phyloP scores from a whole-genome alignment of 2,113 vertebrate species.

The Rhizomys pruinosus region DNA sequence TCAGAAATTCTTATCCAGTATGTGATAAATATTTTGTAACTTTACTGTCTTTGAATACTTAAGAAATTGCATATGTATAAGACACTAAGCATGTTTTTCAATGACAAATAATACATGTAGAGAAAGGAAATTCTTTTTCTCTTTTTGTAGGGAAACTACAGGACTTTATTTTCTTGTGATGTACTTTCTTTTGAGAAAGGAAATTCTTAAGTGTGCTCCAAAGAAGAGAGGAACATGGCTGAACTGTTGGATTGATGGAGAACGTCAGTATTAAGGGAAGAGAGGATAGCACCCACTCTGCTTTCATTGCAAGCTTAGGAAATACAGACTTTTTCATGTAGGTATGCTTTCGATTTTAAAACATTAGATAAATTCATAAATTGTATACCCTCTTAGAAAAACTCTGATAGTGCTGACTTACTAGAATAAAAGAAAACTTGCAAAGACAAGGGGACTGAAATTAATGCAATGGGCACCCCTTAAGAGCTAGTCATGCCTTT shows the following conservation, averaged over 20 bases:
- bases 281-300: neutral
- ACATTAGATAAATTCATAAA: neutral
- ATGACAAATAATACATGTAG: neutral
- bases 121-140: neutral
- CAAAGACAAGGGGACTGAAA: neutral
- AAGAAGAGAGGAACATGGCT: neutral
- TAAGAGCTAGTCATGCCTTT: neutral
- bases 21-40: neutral
- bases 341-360: neutral
- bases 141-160: too few relatives aligned
- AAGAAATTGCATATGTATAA: neutral
- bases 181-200: too few relatives aligned
- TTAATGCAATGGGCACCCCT: neutral
- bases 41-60: neutral
- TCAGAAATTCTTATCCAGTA: neutral
- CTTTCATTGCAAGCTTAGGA: neutral
- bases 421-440: neutral
- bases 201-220: neutral
- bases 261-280: neutral
- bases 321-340: neutral
- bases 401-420: neutral
- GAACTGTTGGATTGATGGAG: neutral
- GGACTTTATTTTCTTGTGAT: too few relatives aligned
- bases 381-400: neutral
- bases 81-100: neutral